phyloP scores from a whole-genome alignment of 2,888 invertebrate species.

The Cryptocheilus praepositus region DNA sequence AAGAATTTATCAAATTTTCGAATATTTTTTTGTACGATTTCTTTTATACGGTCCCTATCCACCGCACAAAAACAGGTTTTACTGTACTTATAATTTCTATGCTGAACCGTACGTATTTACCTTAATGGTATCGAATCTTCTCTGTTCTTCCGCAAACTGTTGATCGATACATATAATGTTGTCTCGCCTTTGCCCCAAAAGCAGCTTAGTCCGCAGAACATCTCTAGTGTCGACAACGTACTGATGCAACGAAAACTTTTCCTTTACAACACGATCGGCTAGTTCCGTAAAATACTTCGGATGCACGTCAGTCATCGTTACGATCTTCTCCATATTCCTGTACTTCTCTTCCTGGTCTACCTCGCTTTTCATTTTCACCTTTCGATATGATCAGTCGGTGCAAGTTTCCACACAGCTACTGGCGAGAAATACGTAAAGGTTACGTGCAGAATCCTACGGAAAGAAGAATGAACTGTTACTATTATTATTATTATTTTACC shows the following conservation, averaged over 20 bases:
- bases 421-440: too few relatives aligned
- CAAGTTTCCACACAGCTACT: too few relatives aligned
- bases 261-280: constrained; percentile 79
- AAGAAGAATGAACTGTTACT: too few relatives aligned
- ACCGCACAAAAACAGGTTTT: too few relatives aligned
- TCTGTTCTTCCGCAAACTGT: constrained; percentile 77
- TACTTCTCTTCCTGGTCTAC: constrained; percentile 50
- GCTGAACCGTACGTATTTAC: constrained; percentile 42
- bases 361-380: constrained; percentile 53
- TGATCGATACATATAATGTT: constrained; percentile 77
- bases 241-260: constrained; percentile 78
- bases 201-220: constrained; percentile 77
- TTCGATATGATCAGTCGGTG: constrained; percentile 6
- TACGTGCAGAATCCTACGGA: too few relatives aligned
- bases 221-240: constrained; percentile 78
- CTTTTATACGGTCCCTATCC: too few relatives aligned
- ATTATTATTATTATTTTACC: too few relatives aligned
- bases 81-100: too few relatives aligned
- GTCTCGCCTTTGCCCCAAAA: constrained; percentile 76
- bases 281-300: constrained; percentile 81
- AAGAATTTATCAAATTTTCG: too few relatives aligned
- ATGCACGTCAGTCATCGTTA: constrained; percentile 81
- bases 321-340: constrained; percentile 77
- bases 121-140: constrained; percentile 75
- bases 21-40: too few relatives aligned